Evolutionary conservation across 1,140 invertebrate genomes (phyloP).

Genomic region (Pseudachorutes palmiensis): DNA sequence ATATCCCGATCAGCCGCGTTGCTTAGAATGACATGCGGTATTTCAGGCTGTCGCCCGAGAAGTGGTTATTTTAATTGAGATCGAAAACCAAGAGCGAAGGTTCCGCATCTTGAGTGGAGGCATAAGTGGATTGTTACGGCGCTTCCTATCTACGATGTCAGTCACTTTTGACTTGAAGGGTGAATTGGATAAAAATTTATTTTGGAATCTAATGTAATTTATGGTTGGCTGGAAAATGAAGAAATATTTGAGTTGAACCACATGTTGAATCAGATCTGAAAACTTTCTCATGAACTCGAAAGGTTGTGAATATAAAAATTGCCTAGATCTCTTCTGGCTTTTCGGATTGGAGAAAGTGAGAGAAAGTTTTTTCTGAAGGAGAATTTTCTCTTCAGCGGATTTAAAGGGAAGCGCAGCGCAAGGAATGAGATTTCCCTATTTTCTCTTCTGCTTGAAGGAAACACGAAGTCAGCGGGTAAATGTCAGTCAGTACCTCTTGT

Average conservation of each 20-base stretch:
- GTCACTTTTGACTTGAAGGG: too few relatives aligned
- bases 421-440: slow-evolving; percentile 4
- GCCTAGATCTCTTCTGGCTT: background rate
- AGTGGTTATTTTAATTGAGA: background rate
- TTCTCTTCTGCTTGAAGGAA: background rate
- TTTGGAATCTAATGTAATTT: too few relatives aligned
- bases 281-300: slow-evolving; percentile 10
- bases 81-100: too few relatives aligned
- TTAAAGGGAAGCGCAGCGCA: slow-evolving; percentile 1
- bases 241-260: slow-evolving; percentile 18
- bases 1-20: background rate
- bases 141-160: too few relatives aligned
- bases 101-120: too few relatives aligned
- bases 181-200: too few relatives aligned
- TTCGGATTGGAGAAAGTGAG: slow-evolving; percentile 12
- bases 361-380: background rate
- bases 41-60: background rate
- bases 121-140: too few relatives aligned
- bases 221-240: background rate
- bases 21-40: background rate
- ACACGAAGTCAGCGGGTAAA: background rate
- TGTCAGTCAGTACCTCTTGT: background rate
- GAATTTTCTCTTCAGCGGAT: slow-evolving; percentile 10
- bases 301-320: slow-evolving; percentile 6
- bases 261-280: slow-evolving; percentile 25